phyloP scores from a whole-genome alignment of 2,888 invertebrate species.

The Euclidia mi region DNA sequence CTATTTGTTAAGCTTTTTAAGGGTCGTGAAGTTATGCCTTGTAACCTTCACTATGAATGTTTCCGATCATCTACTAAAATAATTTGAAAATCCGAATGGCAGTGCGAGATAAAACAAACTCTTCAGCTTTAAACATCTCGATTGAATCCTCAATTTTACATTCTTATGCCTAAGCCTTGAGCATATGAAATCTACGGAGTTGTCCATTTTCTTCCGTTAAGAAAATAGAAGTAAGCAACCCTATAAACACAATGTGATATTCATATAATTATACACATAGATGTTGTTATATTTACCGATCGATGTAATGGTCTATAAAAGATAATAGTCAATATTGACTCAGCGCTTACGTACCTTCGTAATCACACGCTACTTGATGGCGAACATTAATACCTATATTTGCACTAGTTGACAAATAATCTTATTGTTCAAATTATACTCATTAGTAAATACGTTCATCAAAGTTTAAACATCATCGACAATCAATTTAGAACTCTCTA shows the following conservation, averaged over 20 bases:
- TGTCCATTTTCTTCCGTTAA: no score
- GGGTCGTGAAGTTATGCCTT: no score
- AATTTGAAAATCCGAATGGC: no score
- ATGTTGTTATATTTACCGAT: slow-evolving; percentile 27
- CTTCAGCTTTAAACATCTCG: no score
- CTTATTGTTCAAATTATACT: slow-evolving; percentile 31
- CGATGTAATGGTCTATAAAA: slow-evolving; percentile 31
- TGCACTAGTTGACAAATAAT: slow-evolving; percentile 40
- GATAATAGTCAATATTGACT: slow-evolving; percentile 41
- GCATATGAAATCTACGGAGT: no score
- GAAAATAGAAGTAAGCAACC: no score
- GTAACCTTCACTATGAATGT: no score
- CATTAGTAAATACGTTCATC: slow-evolving; percentile 9
- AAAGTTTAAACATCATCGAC: background rate
- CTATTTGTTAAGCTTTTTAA: no score
- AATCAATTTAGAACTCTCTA: slow-evolving; percentile 8
- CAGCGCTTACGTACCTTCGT: slow-evolving; percentile 15
- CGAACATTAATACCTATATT: slow-evolving; percentile 32
- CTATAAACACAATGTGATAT: background rate
- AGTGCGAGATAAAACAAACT: no score
- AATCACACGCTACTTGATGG: slow-evolving; percentile 38
- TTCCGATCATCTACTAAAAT: no score
- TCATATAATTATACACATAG: background rate
- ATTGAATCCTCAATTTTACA: no score
- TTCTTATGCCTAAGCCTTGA: no score